A percentile compares a stretch with the other conserved stretches of the same genome.
phyloP scores from a whole-genome alignment of 2,113 vertebrate genomes.

The Rafetus swinhoei region DNA sequence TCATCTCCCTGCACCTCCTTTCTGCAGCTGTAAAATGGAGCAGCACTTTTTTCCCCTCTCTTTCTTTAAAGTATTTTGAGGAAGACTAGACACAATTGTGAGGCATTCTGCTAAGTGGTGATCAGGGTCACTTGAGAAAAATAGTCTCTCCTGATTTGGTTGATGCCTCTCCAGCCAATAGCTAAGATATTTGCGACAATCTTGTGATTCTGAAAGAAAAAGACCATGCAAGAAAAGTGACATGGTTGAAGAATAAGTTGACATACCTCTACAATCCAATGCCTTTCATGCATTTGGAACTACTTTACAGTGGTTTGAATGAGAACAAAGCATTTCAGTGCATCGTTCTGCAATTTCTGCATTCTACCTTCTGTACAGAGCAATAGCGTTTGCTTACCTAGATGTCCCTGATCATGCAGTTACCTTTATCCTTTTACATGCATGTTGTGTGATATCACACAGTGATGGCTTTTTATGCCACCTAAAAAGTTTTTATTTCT shows the following conservation, averaged over 20 bases:
- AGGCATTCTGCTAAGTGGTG: not conserved
- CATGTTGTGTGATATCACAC: not conserved
- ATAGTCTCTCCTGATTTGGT: rapidly evolving
- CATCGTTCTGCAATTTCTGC: too few relatives aligned
- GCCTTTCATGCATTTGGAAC: too few relatives aligned
- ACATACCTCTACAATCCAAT: too few relatives aligned
- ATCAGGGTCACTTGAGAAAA: not conserved
- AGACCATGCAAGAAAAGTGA: not conserved
- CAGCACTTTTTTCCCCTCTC: not conserved
- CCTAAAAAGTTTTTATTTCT: not conserved
- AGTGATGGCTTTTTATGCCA: not conserved
- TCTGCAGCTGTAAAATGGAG: not conserved
- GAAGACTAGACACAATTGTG: rapidly evolving
- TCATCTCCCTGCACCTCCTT: not conserved
- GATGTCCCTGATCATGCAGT: not conserved
- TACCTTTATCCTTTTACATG: not conserved
- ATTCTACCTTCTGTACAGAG: not conserved
- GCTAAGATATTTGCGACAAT: not conserved
- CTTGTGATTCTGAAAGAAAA: rapidly evolving
- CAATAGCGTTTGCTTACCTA: not conserved
- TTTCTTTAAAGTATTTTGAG: too few relatives aligned
- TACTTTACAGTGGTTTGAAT: too few relatives aligned
- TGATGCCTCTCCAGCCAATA: not conserved
- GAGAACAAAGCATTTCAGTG: too few relatives aligned
- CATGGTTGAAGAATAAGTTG: too few relatives aligned